These are phyloP conservation scores for Eubasilissa regina DNA, from an alignment of 1,140 invertebrate species.

Conservation along the genomic window DNA sequence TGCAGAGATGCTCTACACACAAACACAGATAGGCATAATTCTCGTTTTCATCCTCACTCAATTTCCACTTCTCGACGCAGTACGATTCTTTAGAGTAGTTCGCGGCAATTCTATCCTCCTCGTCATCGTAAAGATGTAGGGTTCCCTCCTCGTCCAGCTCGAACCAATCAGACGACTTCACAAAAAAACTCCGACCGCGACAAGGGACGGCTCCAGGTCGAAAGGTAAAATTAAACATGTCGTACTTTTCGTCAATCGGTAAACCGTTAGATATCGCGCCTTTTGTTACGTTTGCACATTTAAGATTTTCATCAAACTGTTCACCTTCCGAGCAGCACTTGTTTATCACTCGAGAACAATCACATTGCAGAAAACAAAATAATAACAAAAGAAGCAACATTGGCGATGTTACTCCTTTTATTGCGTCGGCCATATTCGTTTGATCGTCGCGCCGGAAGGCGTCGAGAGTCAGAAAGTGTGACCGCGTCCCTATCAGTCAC, in stretches of 20 bases:
- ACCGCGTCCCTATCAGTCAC: constrained; percentile 31
- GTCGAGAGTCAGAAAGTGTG: constrained; percentile 15
- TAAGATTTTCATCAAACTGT: constrained; percentile 27
- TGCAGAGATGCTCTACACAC: constrained; percentile 46
- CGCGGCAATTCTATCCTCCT: not conserved
- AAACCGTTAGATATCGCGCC: not conserved
- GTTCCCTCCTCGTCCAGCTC: constrained; percentile 35
- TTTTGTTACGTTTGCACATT: constrained; percentile 23
- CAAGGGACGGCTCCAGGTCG: constrained; percentile 34
- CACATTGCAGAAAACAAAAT: not conserved
- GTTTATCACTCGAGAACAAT: constrained; percentile 12
- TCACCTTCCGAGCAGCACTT: constrained; percentile 46
- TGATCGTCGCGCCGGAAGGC: not conserved
- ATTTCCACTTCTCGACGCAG: constrained; percentile 35
- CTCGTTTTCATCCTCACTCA: not conserved
- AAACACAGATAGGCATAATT: constrained; percentile 38
- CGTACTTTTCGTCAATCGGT: constrained; percentile 32
- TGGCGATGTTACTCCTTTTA: no score
- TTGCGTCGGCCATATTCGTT: not conserved
- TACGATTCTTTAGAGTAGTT: constrained; percentile 27
- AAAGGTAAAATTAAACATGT: constrained; percentile 30
- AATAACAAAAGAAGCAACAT: constrained; percentile 14
- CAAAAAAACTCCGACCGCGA: constrained; percentile 6
- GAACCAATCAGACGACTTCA: constrained; percentile 23
- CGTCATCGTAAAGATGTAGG: constrained; percentile 16